Conservation (phyloP, 2,797 vertebrate genomes). For the Oreortyx pictus region DNA sequence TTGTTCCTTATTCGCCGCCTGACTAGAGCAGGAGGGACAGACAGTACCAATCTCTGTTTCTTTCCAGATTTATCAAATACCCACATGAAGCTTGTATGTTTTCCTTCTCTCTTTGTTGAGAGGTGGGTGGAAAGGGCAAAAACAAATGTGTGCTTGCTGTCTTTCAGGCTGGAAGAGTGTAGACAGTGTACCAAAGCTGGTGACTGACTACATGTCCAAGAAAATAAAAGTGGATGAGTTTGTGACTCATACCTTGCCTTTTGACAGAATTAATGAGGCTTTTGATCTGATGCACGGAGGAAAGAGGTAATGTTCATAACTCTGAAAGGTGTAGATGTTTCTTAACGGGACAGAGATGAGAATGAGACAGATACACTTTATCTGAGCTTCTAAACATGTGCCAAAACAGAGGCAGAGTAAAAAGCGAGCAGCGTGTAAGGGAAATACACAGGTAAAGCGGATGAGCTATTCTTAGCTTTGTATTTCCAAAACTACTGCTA, state of each 20-base stretch:
- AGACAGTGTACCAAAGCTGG: constrained; percentile 91
- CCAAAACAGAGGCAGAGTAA: background rate
- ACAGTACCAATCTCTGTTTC: background rate
- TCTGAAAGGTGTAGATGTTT: background rate
- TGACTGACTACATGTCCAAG: constrained; percentile 93
- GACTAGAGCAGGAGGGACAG: background rate
- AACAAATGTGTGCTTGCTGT: background rate
- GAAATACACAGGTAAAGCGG: background rate
- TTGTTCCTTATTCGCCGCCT: background rate
- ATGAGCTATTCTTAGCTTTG: background rate
- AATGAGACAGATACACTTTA: background rate
- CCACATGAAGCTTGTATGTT: background rate
- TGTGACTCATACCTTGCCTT: constrained; percentile 90
- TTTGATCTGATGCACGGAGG: constrained; percentile 94
- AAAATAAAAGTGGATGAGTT: constrained; percentile 98
- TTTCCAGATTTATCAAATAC: background rate
- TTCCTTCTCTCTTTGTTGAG: background rate
- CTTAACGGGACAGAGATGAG: background rate
- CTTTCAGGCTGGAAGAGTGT: constrained; percentile 94
- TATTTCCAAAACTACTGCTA: background rate
- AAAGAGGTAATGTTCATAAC: constrained; percentile 83
- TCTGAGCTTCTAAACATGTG: background rate
- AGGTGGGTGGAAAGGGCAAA: background rate
- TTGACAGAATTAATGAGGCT: constrained; percentile 91
- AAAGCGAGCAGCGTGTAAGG: background rate